Percentiles rank a stretch among this genome's conserved stretches.
Conservation (phyloP, 2,797 vertebrate species). For the Coracias cyanogaster region DNA sequence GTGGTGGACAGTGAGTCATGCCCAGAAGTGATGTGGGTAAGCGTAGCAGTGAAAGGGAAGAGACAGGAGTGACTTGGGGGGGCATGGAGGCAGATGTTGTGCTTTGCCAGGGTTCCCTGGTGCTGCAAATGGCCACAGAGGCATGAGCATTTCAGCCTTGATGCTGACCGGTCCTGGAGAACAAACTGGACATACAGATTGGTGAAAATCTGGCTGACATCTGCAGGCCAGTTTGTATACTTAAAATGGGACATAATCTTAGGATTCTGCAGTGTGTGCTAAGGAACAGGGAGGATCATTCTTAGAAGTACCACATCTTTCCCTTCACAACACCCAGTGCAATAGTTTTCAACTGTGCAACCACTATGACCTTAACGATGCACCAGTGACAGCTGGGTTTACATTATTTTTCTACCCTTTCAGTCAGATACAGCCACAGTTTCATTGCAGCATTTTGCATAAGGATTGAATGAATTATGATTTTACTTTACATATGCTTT, state of each 20-base stretch:
- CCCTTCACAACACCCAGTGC: background rate
- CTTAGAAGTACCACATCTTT: background rate
- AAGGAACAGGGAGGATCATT: background rate
- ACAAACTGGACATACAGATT: background rate
- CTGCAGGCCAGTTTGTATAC: background rate
- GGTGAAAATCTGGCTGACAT: background rate
- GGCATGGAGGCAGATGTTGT: rapidly evolving
- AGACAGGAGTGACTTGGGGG: background rate
- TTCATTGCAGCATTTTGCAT: background rate
- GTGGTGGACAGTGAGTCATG: background rate
- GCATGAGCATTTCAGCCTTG: background rate
- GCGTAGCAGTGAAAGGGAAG: background rate
- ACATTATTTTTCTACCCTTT: background rate
- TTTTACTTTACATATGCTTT: background rate
- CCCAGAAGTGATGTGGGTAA: background rate
- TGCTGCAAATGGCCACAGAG: background rate
- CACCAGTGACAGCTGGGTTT: background rate
- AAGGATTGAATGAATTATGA: background rate
- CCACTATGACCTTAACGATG: background rate
- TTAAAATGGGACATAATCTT: background rate
- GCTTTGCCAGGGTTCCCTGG: rapidly evolving
- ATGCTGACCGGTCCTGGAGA: background rate
- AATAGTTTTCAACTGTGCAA: background rate
- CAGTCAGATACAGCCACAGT: background rate
- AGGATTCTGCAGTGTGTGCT: background rate